These are phyloP conservation scores for Chydorus sphaericus DNA, from an alignment of 2,888 invertebrate genomes.

Conservation along the genomic window DNA sequence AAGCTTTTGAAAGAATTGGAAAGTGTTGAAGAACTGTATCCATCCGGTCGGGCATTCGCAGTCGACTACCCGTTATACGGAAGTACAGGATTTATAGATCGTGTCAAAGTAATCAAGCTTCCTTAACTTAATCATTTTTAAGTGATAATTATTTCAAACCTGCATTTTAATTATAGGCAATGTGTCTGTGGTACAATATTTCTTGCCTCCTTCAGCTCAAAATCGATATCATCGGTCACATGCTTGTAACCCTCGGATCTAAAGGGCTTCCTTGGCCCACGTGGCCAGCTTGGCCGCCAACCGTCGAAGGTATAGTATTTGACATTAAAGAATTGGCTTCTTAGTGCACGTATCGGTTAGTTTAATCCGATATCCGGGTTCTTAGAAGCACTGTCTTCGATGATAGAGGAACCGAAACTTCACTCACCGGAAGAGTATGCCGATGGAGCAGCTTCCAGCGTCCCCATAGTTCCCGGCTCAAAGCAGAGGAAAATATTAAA, in stretches of 20 bases:
- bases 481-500: not conserved
- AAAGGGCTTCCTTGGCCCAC: constrained; percentile 14
- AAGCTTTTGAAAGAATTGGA: constrained; percentile 55
- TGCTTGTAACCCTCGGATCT: constrained; percentile 11
- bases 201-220: constrained; percentile 69
- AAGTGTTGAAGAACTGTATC: constrained; percentile 53
- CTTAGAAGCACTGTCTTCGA: not conserved
- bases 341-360: not conserved
- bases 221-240: constrained; percentile 42
- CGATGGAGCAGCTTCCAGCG: not conserved
- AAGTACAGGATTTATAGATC: constrained; percentile 44
- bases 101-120: constrained; percentile 45
- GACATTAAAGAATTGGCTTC: not conserved
- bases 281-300: constrained; percentile 13
- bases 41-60: constrained; percentile 65
- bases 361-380: not conserved
- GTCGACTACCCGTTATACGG: constrained; percentile 53
- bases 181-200: constrained; percentile 86
- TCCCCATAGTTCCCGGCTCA: too few relatives aligned
- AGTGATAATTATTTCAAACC: too few relatives aligned
- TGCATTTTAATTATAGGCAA: too few relatives aligned
- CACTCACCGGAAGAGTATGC: too few relatives aligned
- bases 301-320: not conserved
- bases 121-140: too few relatives aligned
- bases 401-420: too few relatives aligned